These are phyloP conservation scores for Panurus biarmicus DNA, from an alignment of 2,113 vertebrate species.

Conservation along the genomic window DNA sequence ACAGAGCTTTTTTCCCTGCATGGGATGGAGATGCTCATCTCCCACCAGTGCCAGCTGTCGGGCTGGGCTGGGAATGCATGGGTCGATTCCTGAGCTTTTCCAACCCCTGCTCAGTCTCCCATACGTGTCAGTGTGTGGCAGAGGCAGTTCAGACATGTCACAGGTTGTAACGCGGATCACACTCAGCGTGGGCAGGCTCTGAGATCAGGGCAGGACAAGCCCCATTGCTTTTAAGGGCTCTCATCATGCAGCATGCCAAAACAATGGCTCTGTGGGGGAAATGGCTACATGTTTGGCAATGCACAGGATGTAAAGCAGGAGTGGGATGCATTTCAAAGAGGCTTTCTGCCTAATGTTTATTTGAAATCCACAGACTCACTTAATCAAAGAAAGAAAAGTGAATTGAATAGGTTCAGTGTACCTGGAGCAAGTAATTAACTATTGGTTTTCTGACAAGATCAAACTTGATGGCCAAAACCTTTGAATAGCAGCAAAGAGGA, in stretches of 20 bases:
- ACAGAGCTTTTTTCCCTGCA: neutral
- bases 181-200: neutral
- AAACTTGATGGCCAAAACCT: neutral
- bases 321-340: neutral
- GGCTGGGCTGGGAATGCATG: neutral
- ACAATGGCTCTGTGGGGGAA: neutral
- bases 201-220: neutral
- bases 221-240: neutral
- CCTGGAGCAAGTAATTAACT: slow-evolving; percentile 34
- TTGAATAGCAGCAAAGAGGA: neutral
- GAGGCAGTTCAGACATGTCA: neutral
- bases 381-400: slow-evolving; percentile 39
- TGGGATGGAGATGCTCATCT: accelerated
- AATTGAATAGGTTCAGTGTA: slow-evolving; percentile 16
- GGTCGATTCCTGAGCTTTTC: neutral
- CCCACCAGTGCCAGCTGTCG: neutral
- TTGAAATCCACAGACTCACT: slow-evolving; percentile 11
- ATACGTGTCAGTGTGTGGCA: neutral
- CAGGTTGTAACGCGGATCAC: accelerated
- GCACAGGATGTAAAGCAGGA: neutral
- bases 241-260: neutral
- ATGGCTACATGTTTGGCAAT: neutral
- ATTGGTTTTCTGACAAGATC: slow-evolving; percentile 60
- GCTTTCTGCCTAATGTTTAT: neutral
- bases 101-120: neutral